Conservation (phyloP, 2,797 vertebrate species). For the Propithecus perrieri region DNA sequence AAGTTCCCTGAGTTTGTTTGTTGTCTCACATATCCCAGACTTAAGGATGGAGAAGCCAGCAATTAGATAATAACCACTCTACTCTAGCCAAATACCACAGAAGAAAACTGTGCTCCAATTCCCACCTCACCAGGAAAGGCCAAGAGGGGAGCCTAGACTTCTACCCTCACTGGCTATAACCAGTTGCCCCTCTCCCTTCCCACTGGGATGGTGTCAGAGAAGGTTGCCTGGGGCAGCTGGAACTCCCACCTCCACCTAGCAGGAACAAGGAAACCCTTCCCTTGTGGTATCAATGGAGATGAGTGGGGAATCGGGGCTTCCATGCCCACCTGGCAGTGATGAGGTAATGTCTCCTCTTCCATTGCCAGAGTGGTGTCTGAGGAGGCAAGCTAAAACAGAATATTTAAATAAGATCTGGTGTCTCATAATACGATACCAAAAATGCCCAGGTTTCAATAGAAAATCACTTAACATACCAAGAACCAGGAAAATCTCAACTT, state of each 20-base stretch:
- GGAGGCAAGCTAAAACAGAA: conserved; percentile 33
- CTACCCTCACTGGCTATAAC: background rate
- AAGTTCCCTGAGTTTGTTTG: conserved; percentile 10
- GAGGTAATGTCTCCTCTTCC: background rate
- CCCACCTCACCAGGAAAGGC: background rate
- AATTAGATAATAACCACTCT: conserved; percentile 25
- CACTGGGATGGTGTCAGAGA: background rate
- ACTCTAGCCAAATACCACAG: conserved; percentile 21
- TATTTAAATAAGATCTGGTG: conserved; percentile 5
- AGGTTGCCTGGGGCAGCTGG: background rate
- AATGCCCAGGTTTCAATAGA: background rate
- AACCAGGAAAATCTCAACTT: conserved; percentile 33
- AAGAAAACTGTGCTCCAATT: conserved; percentile 12
- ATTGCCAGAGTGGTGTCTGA: conserved; percentile 5
- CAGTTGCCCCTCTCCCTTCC: background rate
- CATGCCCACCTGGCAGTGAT: background rate
- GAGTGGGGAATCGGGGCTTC: background rate
- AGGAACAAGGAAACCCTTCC: background rate
- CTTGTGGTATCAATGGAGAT: background rate
- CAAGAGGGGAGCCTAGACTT: conserved; percentile 17
- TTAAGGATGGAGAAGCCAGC: background rate
- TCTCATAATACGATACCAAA: conserved; percentile 11
- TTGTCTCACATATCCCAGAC: background rate
- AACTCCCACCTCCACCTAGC: background rate
- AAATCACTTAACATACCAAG: conserved; percentile 29